Evolutionary conservation across 2,797 vertebrate genomes (phyloP).

Genomic region (Oceanodroma leucorhoa): DNA sequence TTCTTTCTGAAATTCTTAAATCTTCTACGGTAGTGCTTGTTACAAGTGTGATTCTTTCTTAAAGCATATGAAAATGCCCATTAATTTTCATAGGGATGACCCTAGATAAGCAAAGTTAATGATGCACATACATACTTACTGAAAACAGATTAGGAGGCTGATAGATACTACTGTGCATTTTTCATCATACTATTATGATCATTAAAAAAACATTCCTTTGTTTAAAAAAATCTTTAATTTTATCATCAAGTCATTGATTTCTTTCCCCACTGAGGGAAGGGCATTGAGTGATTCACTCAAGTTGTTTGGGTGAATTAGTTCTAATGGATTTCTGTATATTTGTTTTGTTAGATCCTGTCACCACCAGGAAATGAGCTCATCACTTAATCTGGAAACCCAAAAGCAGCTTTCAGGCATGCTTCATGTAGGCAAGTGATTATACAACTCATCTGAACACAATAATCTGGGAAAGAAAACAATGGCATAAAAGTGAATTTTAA

Average conservation of each 20-base stretch:
- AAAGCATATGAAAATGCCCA: background rate
- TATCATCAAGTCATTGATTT: constrained; percentile 1
- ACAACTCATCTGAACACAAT: background rate
- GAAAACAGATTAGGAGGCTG: background rate
- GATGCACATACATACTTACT: background rate
- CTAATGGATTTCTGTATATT: constrained; percentile 54
- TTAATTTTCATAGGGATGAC: background rate
- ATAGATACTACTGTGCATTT: background rate
- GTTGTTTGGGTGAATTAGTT: constrained; percentile 21
- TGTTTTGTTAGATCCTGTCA: constrained; percentile 16
- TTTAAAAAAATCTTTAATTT: background rate
- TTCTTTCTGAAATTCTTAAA: background rate
- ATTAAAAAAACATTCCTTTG: background rate
- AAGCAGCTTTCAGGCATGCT: background rate
- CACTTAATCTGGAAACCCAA: background rate
- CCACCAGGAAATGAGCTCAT: constrained; percentile 7
- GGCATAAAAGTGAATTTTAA: background rate
- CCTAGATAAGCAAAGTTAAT: background rate
- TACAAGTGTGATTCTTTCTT: background rate
- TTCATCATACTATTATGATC: background rate
- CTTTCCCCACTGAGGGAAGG: background rate
- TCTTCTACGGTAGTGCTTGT: background rate
- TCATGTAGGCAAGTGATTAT: background rate
- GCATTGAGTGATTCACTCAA: constrained; percentile 15
- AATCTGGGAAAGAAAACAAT: background rate